Base-by-base conservation (phyloP, 1,140 invertebrate genomes). In the Galleria mellonella region DNA sequence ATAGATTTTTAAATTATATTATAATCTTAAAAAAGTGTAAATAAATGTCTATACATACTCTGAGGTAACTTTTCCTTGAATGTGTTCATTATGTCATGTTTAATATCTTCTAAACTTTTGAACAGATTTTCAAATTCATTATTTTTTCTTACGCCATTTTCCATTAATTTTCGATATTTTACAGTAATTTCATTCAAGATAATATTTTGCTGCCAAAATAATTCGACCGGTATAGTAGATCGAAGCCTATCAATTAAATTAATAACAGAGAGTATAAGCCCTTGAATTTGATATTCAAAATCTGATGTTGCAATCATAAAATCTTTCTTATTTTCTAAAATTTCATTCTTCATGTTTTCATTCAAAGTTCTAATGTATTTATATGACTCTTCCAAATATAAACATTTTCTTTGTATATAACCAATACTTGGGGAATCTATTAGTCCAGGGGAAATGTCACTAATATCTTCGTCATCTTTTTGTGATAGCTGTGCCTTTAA, bases 141-240 rank as follows among this genome's bases (percentile, higher is more conserved):
- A 29, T 55, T 35, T 9, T 43, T 58, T 15, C 50, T 60, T 15
- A 62, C 23, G 35, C 55, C 51, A 10, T 13, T 31, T 45, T 84
- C 73, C 13, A 76, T 29, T 9, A 65, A 13, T 50, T 57, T 66
- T 53, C 75, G 63, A 55, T 83, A 77, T 61, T 85, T 87, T 27
- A 66, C 46, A 17, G 51, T 49, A 11, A 55, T 44, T 17, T 83
- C 63, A 53, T 72, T 79, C 7, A 83, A 46, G 12, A 51, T 45
- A 23, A 43, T 36, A 57, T 86, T 83, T 67, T 85, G 82, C 46
- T 78, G 72, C 47, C 76, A 61, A 69, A 86, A 86, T 44, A 78
- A 33, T n/a, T 79, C 58, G 9, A 79, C 35, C 7, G 81, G 62
- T 48, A 86, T 47, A 9, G 72, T 74, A 33, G 55, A 61, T 10